Evolutionary conservation across 2,888 invertebrate species (phyloP).

Genomic region (Drosophila histrio): DNA sequence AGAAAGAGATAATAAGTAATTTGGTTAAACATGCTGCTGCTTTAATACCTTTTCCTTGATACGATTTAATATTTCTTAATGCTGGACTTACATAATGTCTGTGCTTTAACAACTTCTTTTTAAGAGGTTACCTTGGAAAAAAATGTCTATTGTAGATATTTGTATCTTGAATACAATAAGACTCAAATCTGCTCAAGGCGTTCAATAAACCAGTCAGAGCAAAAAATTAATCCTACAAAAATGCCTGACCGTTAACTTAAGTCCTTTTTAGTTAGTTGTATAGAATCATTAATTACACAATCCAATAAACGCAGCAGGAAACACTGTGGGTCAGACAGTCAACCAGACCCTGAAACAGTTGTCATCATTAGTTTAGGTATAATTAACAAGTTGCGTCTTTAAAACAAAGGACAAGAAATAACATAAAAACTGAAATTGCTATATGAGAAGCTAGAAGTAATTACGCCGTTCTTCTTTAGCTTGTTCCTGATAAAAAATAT

Average conservation of each 20-base stretch:
- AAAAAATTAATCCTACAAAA: constrained; percentile 30
- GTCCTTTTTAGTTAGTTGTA: constrained; percentile 15
- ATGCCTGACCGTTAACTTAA: constrained; percentile 9
- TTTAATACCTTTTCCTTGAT: too few species aligned
- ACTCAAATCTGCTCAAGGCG: constrained; percentile 3
- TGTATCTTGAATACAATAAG: not conserved
- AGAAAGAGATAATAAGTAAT: too few species aligned
- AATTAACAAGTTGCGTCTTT: constrained; percentile 33
- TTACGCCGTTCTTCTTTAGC: constrained; percentile 48
- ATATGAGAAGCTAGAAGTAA: constrained; percentile 18
- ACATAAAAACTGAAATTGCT: constrained; percentile 16
- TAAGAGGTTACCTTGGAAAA: too few species aligned
- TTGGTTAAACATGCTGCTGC: too few species aligned
- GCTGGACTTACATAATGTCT: too few species aligned
- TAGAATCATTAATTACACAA: constrained; percentile 74
- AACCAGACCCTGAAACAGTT: constrained; percentile 59
- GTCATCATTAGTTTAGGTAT: constrained; percentile 73
- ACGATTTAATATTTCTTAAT: too few species aligned
- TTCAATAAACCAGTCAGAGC: not conserved
- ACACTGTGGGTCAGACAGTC: constrained; percentile 35
- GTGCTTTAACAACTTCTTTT: too few species aligned
- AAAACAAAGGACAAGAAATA: constrained; percentile 3
- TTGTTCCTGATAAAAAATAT: constrained; percentile 56
- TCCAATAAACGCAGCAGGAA: constrained; percentile 66
- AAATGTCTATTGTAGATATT: too few species aligned